Conservation (phyloP, 1,140 invertebrate genomes). For the Neelides sp. region DNA sequence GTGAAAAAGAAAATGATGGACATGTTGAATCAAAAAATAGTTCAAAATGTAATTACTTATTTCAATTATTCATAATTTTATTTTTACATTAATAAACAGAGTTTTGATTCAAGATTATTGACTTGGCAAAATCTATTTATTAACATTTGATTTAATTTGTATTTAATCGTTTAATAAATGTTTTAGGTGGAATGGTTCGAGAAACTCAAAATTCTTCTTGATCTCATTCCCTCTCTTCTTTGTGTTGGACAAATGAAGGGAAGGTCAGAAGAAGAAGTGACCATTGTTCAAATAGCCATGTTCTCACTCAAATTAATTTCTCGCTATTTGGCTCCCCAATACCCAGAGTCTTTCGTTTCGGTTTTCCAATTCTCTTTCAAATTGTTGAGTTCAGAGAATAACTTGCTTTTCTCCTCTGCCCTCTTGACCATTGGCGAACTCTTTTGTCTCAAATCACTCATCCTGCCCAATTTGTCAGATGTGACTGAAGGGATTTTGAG, state of each 20-base stretch:
- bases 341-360: conserved; percentile 46
- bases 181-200: conserved; percentile 27
- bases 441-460: conserved; percentile 25
- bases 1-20: conserved; percentile 25
- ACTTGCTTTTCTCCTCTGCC: conserved; percentile 20
- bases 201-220: conserved; percentile 38
- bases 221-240: conserved; percentile 48
- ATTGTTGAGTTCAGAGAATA: conserved; percentile 14
- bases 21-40: conserved; percentile 22
- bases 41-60: conserved; percentile 16
- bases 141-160: background rate
- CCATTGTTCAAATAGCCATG: conserved; percentile 65
- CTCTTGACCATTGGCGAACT: conserved; percentile 26
- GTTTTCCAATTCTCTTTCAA: conserved; percentile 18
- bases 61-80: too few species aligned
- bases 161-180: conserved; percentile 7
- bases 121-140: background rate
- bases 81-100: too few species aligned
- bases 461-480: conserved; percentile 24
- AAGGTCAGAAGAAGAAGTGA: conserved; percentile 42
- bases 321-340: conserved; percentile 48
- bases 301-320: conserved; percentile 67
- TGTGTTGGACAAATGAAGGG: conserved; percentile 34
- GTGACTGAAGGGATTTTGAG: conserved; percentile 18
- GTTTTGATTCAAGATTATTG: too few species aligned